phyloP scores from a whole-genome alignment of 2,888 invertebrate species.

The Polyommatus iphigenia region DNA sequence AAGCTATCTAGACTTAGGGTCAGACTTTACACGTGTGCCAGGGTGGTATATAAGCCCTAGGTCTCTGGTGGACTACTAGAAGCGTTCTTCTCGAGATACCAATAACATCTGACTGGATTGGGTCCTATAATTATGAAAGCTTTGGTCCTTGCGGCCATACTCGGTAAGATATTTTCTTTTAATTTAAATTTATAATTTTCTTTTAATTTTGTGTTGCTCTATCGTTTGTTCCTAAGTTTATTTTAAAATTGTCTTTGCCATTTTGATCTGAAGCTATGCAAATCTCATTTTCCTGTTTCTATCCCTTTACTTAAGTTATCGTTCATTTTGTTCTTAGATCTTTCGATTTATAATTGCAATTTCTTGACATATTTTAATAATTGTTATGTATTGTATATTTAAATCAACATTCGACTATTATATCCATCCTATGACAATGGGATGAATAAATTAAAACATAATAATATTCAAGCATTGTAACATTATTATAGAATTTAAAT shows the following conservation, averaged over 20 bases:
- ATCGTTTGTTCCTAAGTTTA: not conserved
- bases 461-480: no score
- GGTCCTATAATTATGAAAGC: slow-evolving; percentile 58
- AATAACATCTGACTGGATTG: slow-evolving; percentile 45
- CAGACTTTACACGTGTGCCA: slow-evolving; percentile 52
- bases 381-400: no score
- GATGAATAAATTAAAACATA: no score
- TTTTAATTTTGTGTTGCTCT: not conserved
- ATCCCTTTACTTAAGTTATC: not conserved
- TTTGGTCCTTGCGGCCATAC: slow-evolving; percentile 64
- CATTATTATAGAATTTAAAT: no score
- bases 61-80: slow-evolving; percentile 46
- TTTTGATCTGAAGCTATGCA: not conserved
- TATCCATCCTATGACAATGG: no score
- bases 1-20: slow-evolving; percentile 43
- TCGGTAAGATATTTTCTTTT: slow-evolving; percentile 57
- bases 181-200: not conserved
- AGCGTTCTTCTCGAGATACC: slow-evolving; percentile 57
- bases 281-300: not conserved
- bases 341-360: no score
- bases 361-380: no score
- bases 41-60: slow-evolving; percentile 58
- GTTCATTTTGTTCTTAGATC: not conserved
- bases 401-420: no score
- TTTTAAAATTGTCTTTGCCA: not conserved